phyloP scores from a whole-genome alignment of 2,888 invertebrate genomes.

The Harpagoxenus sublaevis region DNA sequence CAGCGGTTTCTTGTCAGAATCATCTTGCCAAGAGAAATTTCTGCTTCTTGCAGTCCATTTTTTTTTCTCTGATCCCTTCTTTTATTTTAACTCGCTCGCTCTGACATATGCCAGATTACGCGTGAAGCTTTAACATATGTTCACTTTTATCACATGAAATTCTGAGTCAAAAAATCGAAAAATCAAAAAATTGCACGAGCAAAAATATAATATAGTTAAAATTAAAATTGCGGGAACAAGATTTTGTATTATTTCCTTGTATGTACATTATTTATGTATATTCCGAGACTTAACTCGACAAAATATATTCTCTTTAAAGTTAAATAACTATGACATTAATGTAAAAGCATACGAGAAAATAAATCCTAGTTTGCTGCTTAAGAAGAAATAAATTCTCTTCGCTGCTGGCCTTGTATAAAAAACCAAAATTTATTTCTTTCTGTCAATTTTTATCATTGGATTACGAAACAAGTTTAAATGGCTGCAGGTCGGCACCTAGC shows the following conservation, averaged over 20 bases:
- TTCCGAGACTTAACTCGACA: background rate
- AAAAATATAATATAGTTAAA: background rate
- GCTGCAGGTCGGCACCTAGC: background rate
- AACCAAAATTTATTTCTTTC: background rate
- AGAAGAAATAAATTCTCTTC: background rate
- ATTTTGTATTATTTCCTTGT: background rate
- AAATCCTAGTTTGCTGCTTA: background rate
- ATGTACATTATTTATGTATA: background rate
- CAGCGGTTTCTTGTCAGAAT: slow-evolving; percentile 37
- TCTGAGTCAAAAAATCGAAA: background rate
- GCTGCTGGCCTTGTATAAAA: background rate
- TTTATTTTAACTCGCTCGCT: background rate
- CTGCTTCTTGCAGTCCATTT: slow-evolving; percentile 23
- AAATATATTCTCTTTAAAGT: background rate
- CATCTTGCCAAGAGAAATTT: slow-evolving; percentile 28
- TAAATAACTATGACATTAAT: background rate
- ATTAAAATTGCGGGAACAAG: background rate
- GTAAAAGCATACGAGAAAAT: background rate
- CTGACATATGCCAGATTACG: background rate
- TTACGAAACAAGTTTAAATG: background rate
- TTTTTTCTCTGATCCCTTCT: background rate
- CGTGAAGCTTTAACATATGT: background rate
- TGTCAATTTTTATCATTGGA: background rate
- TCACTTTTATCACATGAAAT: background rate
- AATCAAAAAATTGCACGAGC: background rate